phyloP scores from a whole-genome alignment of 2,888 invertebrate genomes.

The Hemicrepidius hirtus region DNA sequence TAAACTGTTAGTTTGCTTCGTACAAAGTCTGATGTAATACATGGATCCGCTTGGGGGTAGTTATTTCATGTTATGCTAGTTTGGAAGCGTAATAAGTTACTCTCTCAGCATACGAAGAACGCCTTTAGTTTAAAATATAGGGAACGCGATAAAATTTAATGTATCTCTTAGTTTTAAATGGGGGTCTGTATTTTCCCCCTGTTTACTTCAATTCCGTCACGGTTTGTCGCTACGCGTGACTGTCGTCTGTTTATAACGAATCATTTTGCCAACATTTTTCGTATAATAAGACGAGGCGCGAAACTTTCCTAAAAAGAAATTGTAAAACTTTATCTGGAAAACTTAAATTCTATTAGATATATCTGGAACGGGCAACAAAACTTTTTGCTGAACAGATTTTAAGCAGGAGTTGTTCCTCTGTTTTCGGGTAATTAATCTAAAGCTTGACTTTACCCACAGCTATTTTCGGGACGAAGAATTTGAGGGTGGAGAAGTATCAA shows the following conservation, averaged over 20 bases:
- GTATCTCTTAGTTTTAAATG: slow-evolving; percentile 17
- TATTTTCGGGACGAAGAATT: slow-evolving; percentile 11
- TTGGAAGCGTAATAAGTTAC: slow-evolving; percentile 49
- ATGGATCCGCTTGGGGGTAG: slow-evolving; percentile 45
- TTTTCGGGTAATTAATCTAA: slow-evolving; percentile 18
- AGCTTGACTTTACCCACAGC: slow-evolving; percentile 2
- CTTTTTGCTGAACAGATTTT: background rate
- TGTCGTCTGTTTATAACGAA: slow-evolving; percentile 12
- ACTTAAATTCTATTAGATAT: slow-evolving; percentile 2
- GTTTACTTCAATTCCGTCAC: slow-evolving; percentile 20
- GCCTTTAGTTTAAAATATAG: slow-evolving; percentile 28
- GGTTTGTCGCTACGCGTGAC: slow-evolving; percentile 14
- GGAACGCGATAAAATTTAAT: slow-evolving; percentile 26
- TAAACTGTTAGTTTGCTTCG: slow-evolving; percentile 44
- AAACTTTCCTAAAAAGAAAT: background rate
- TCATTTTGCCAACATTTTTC: background rate
- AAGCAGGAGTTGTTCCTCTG: slow-evolving; percentile 10
- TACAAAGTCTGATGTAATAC: slow-evolving; percentile 51
- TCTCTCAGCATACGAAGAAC: slow-evolving; percentile 26
- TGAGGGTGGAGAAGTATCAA: background rate
- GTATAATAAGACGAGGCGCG: background rate
- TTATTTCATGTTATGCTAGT: slow-evolving; percentile 50
- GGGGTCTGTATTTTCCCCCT: slow-evolving; percentile 18
- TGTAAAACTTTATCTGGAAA: background rate
- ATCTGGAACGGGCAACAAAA: background rate